Evolutionary conservation across 2,797 vertebrate species (phyloP).

Genomic region (Cyclura pinguis): DNA sequence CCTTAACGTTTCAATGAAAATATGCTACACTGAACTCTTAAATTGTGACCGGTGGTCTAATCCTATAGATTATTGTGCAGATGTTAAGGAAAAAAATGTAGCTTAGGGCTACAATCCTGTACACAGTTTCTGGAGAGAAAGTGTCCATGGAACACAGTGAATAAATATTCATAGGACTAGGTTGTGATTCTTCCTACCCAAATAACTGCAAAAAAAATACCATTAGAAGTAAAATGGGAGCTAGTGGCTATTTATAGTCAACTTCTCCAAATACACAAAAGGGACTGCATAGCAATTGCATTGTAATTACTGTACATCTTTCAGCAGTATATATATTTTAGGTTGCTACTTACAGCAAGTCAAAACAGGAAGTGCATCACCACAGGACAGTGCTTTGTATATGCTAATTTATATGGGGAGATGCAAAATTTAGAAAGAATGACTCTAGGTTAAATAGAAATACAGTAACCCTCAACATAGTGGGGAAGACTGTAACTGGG

Average conservation of each 20-base stretch:
- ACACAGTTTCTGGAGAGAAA: neutral
- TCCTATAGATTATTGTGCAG: neutral
- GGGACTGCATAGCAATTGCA: neutral
- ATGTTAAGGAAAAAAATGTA: neutral
- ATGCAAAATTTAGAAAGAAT: neutral
- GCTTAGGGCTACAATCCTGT: neutral
- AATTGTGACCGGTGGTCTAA: neutral
- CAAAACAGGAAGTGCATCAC: neutral
- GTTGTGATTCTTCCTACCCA: neutral
- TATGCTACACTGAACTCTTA: neutral
- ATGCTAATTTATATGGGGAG: neutral
- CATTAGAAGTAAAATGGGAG: neutral
- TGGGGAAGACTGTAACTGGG: no score
- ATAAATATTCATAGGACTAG: neutral
- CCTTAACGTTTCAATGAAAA: neutral
- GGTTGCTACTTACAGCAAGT: neutral
- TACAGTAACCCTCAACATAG: no score
- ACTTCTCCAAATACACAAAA: conserved; percentile 6
- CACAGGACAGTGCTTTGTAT: neutral
- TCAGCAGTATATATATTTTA: neutral
- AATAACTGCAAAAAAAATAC: neutral
- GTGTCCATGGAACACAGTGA: neutral
- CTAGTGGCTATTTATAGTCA: neutral
- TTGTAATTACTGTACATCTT: neutral
- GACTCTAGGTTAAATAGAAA: no score